Evolutionary conservation across 2,888 invertebrate species (phyloP).

Genomic region (Malacosoma neustria): DNA sequence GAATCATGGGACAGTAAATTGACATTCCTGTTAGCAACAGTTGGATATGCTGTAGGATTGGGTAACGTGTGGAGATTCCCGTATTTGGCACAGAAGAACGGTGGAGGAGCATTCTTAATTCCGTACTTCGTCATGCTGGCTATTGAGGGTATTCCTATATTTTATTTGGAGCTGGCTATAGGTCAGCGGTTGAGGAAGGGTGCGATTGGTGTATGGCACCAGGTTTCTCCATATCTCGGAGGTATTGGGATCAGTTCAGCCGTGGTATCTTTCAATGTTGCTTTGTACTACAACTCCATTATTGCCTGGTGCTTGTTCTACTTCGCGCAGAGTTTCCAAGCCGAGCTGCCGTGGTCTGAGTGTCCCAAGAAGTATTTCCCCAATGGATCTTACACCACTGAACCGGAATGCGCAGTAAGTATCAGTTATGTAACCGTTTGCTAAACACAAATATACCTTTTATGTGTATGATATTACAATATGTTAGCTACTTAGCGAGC

Average conservation of each 20-base stretch:
- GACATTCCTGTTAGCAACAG: constrained; percentile 93
- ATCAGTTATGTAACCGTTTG: constrained; percentile 2
- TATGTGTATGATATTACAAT: too few relatives aligned
- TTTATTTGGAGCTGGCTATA: constrained; percentile 95
- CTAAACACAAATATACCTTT: background rate
- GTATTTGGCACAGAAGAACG: constrained; percentile 95
- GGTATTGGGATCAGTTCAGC: constrained; percentile 96
- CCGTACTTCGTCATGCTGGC: constrained; percentile 97
- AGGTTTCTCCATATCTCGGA: constrained; percentile 90
- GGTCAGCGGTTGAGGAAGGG: constrained; percentile 95
- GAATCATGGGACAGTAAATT: constrained; percentile 96
- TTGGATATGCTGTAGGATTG: constrained; percentile 94
- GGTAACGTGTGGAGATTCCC: constrained; percentile 98
- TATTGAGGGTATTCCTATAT: constrained; percentile 96
- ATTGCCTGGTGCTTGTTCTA: constrained; percentile 98
- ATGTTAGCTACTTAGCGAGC: too few relatives aligned
- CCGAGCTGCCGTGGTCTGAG: constrained; percentile 92
- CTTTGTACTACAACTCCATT: constrained; percentile 97
- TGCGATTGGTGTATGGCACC: constrained; percentile 96
- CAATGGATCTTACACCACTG: constrained; percentile 85
- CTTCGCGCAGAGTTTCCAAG: constrained; percentile 94
- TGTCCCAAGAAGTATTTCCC: constrained; percentile 89
- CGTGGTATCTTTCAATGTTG: constrained; percentile 96
- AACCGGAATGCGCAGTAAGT: constrained; percentile 89
- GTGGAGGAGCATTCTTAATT: constrained; percentile 97